phyloP scores from a whole-genome alignment of 2,113 vertebrate genomes.

The Gnathochromis pfefferi region DNA sequence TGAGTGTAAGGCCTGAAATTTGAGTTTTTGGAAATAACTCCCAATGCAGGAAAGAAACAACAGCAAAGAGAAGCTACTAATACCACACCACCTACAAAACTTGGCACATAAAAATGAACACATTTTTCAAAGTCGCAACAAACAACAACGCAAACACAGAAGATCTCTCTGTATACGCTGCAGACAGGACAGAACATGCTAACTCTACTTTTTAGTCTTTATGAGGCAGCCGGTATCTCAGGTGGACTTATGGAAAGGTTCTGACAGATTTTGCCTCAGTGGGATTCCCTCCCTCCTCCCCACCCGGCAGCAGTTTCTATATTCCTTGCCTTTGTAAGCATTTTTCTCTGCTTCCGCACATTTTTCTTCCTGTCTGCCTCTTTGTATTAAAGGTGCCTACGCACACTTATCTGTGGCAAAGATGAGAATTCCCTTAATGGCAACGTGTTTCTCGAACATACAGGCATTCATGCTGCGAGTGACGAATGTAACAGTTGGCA shows the following conservation, averaged over 20 bases:
- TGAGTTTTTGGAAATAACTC: not conserved
- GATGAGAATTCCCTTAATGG: not conserved
- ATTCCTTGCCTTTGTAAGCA: slow-evolving; percentile 44
- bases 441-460: not conserved
- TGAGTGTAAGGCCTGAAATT: not conserved
- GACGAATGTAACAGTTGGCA: not conserved
- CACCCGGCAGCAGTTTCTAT: not conserved
- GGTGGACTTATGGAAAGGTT: slow-evolving; percentile 1
- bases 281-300: slow-evolving; percentile 17
- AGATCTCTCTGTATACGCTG: not conserved
- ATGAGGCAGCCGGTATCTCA: not conserved
- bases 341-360: slow-evolving; percentile 9
- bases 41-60: not conserved
- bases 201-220: not conserved
- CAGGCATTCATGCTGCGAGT: not conserved
- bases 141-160: not conserved
- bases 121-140: not conserved
- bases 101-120: not conserved
- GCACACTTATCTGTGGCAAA: not conserved
- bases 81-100: not conserved
- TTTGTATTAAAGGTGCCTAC: not conserved
- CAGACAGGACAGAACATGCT: not conserved
- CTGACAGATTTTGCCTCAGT: slow-evolving; percentile 41
- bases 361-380: not conserved
- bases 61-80: not conserved